A percentile compares a stretch with the other conserved stretches of the same genome.
Evolutionary conservation across 2,113 vertebrate species (phyloP).

Genomic region (Bettongia penicillata): DNA sequence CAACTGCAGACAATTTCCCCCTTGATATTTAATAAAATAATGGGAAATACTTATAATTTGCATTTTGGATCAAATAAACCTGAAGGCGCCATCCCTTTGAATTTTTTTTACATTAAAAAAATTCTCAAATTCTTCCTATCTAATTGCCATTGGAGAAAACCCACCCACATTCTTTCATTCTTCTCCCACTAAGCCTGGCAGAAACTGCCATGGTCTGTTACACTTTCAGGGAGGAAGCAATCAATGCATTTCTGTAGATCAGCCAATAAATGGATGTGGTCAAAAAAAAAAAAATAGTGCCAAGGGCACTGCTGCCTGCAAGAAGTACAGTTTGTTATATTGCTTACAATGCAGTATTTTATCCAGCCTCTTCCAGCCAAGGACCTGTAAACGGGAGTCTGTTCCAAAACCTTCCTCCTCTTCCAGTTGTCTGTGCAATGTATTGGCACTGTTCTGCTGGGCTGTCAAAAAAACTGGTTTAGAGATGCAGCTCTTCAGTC

Average conservation of each 20-base stretch:
- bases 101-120: constrained; percentile 65
- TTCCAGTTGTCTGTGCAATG: constrained; percentile 89
- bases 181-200: constrained; percentile 65
- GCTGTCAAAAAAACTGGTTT: constrained; percentile 90
- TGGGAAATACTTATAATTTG: constrained; percentile 55
- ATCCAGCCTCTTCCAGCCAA: constrained; percentile 91
- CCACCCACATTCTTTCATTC: constrained; percentile 68
- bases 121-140: constrained; percentile 56
- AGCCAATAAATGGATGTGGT: constrained; percentile 82
- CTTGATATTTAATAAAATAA: constrained; percentile 54
- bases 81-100: constrained; percentile 37
- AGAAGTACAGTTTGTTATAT: constrained; percentile 90
- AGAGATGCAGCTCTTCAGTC: constrained; percentile 88
- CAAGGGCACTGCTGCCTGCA: constrained; percentile 84
- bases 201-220: constrained; percentile 74
- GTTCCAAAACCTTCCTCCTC: constrained; percentile 91
- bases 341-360: constrained; percentile 92
- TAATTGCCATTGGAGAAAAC: constrained; percentile 67
- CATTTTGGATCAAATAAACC: constrained; percentile 67
- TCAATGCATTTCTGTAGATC: constrained; percentile 82
- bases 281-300: constrained; percentile 80
- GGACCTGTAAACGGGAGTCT: constrained; percentile 90
- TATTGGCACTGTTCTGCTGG: constrained; percentile 88
- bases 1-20: constrained; percentile 70
- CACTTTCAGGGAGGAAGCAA: constrained; percentile 80